Percentiles rank a stretch among this genome's conserved stretches.
Evolutionary conservation across 2,113 vertebrate species (phyloP).

Genomic region (Alosa alosa): DNA sequence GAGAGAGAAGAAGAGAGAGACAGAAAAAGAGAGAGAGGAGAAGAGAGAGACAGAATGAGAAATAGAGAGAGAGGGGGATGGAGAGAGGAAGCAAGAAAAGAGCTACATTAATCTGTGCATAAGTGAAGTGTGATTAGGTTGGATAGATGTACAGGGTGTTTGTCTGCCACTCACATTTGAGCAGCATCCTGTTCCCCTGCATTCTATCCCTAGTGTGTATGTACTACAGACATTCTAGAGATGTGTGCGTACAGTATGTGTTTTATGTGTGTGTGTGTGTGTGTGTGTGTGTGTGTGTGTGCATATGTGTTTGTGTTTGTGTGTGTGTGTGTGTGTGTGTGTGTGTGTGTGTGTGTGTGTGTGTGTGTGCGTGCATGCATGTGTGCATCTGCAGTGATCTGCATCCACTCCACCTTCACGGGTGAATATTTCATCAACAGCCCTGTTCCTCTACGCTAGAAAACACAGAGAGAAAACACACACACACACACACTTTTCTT

Average conservation of each 20-base stretch:
- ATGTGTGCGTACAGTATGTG: neutral
- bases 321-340: neutral
- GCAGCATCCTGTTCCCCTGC: neutral
- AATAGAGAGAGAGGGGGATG: neutral
- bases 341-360: neutral
- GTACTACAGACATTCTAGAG: neutral
- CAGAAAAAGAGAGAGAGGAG: too few species aligned
- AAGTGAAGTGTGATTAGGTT: neutral
- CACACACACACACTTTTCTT: neutral
- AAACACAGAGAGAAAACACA: neutral
- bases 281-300: neutral
- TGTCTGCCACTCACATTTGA: neutral
- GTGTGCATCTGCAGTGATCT: neutral
- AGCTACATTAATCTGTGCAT: too few species aligned
- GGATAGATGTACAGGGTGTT: neutral
- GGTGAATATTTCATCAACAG: neutral
- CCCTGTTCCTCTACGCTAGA: neutral
- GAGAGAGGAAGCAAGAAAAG: neutral
- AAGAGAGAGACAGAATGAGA: neutral
- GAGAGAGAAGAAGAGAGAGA: neutral
- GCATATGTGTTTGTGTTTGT: neutral
- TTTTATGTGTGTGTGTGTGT: neutral
- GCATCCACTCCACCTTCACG: neutral
- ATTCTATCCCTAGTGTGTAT: neutral
- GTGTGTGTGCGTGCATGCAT: neutral